phyloP scores from a whole-genome alignment of 2,797 vertebrate genomes.

The Mionectes olivaceus region DNA sequence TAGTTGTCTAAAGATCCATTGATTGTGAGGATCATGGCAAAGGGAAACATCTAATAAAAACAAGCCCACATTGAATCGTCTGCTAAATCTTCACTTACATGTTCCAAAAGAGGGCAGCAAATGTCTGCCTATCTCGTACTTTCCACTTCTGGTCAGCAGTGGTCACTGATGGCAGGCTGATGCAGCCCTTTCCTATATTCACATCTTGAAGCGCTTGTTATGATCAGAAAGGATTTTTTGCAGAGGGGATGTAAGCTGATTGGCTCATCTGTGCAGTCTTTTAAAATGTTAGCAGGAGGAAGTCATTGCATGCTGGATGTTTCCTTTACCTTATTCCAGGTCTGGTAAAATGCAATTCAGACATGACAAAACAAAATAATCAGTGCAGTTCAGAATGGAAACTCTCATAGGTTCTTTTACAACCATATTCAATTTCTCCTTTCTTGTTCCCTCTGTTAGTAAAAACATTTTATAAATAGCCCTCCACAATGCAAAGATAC shows the following conservation, averaged over 20 bases:
- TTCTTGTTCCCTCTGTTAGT: not conserved
- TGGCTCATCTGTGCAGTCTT: not conserved
- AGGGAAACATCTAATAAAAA: not conserved
- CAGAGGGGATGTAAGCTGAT: not conserved
- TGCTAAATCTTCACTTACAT: not conserved
- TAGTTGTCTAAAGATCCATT: not conserved
- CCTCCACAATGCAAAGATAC: accelerated
- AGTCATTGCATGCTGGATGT: not conserved
- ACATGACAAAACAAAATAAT: not conserved
- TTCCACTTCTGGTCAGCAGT: slow-evolving; percentile 7
- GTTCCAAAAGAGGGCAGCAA: slow-evolving; percentile 84
- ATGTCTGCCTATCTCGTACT: slow-evolving; percentile 12
- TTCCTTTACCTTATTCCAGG: not conserved
- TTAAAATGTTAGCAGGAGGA: not conserved
- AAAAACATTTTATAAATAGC: not conserved
- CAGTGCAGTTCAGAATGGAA: not conserved
- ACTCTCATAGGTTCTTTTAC: not conserved
- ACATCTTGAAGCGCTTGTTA: not conserved
- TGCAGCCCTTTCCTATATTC: not conserved
- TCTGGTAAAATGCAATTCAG: not conserved
- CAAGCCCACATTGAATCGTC: not conserved
- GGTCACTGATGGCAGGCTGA: not conserved
- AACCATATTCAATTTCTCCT: not conserved
- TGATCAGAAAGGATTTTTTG: not conserved
- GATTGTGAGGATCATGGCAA: not conserved